phyloP scores from a whole-genome alignment of 2,113 vertebrate species.

The Calidris pygmaea region DNA sequence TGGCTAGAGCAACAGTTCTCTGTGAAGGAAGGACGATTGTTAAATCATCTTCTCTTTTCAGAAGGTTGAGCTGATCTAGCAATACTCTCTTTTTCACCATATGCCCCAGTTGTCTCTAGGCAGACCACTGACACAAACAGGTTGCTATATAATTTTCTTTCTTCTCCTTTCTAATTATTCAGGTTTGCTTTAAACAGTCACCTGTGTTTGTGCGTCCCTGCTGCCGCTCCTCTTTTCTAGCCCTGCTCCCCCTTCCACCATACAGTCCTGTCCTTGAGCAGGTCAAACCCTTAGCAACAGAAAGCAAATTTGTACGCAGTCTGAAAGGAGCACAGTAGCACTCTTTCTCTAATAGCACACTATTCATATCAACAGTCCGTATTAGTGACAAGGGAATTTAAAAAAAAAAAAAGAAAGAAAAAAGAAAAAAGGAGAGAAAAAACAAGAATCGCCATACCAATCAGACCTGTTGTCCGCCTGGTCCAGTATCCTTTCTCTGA shows the following conservation, averaged over 20 bases:
- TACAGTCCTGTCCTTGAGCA: conserved; percentile 31
- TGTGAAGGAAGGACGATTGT: background rate
- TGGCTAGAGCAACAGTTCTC: background rate
- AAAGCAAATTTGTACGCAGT: conserved; percentile 18
- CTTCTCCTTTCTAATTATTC: conserved; percentile 53
- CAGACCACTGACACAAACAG: conserved; percentile 52
- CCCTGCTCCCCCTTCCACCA: background rate
- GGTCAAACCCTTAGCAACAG: conserved; percentile 41
- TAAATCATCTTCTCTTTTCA: background rate
- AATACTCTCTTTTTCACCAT: conserved; percentile 25
- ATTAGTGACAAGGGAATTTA: background rate
- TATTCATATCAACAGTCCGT: background rate
- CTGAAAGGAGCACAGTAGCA: background rate
- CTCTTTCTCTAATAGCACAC: background rate
- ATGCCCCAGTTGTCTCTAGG: background rate
- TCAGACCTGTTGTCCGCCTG: conserved; percentile 52
- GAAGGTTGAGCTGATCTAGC: background rate
- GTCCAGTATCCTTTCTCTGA: conserved; percentile 44
- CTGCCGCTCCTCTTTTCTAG: background rate
- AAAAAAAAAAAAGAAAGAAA: background rate
- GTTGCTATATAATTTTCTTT: conserved; percentile 57
- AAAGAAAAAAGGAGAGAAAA: background rate
- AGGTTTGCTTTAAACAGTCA: conserved; percentile 18
- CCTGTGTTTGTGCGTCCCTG: background rate
- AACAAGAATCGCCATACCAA: conserved; percentile 25